Conservation (phyloP, 64 coral and sea anemone species). For the Montipora capricornis region DNA sequence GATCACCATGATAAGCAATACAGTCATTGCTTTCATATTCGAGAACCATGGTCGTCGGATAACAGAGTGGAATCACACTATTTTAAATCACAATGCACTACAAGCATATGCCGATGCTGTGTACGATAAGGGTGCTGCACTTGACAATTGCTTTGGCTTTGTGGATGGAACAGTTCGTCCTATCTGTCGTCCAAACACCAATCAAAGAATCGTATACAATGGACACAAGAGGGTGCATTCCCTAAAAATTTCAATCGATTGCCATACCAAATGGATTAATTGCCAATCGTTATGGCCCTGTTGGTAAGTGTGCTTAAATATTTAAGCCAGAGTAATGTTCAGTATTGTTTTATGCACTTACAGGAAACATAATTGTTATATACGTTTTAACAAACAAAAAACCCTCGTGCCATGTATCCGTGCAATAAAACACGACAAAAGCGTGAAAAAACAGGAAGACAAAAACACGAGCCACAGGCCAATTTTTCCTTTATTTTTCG, state of each 20-base stretch:
- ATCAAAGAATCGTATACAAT: slow-evolving; percentile 22
- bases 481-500: no score
- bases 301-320: slow-evolving; percentile 22
- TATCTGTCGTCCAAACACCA: slow-evolving; percentile 42
- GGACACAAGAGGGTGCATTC: neutral
- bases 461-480: no score
- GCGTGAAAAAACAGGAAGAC: no score
- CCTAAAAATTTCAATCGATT: slow-evolving; percentile 34
- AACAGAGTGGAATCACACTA: slow-evolving; percentile 5
- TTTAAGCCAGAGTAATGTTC: neutral
- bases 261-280: slow-evolving; percentile 8
- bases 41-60: slow-evolving; percentile 3
- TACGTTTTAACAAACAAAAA: no score
- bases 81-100: neutral
- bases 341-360: slow-evolving; percentile 21
- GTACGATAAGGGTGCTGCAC: neutral
- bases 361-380: slow-evolving; percentile 35
- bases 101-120: neutral
- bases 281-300: neutral
- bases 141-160: slow-evolving; percentile 25
- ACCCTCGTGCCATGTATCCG: no score
- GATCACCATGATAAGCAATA: slow-evolving; percentile 1
- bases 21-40: neutral
- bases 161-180: neutral
- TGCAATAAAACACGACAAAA: no score